Base-by-base conservation (phyloP, 2,888 invertebrate genomes). In the Lypha dubia region DNA sequence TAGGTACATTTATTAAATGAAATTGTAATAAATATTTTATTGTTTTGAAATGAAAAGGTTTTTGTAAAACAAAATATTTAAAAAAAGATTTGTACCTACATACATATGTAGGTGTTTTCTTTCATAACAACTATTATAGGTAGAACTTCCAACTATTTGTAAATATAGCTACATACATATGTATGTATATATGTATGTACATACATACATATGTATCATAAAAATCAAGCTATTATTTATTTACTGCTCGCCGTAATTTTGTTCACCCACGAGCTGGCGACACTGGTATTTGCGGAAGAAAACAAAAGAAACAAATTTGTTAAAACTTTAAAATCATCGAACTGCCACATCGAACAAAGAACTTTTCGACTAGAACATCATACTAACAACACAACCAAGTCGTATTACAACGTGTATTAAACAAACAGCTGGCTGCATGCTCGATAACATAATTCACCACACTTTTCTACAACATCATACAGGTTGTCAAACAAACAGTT, bases 401-500 rank as follows among this genome's bases (percentile, higher is more conserved):
- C n/a, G 0, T 46, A n/a, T 51, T 4, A n/a, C 58, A 80, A 77
- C 84, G 68, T 73, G 20, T 53, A 28, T 32, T 32, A 17, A 35
- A 5, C 68, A n/a, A 77, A 80, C 73, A 0, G 3, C 1, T 32
- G 0, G 1, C 51, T 67, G 67, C 84, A 62, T 80, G 80, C 68
- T 1, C 1, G 15, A 0, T 7, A 3, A 2, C 2, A 1, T 20
- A 74, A 60, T 70, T 74, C 84, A 84, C 84, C 84, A 79, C 53
- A 8, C 5, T 22, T 11, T 0, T 3, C 11, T 35, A 11, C 41
- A 60, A 67, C 73, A 46, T 65, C 81, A 83, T 22, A 80, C 86
- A 80, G 51, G 87, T 70, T 75, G 70, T 56, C 35, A 51, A 7
- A 67, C 32, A 11, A 86, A 85, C 87, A 87, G 87, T 75, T 87